These are phyloP conservation scores for Amphilophus citrinellus DNA, from an alignment of 2,113 vertebrate genomes.

Conservation along the genomic window DNA sequence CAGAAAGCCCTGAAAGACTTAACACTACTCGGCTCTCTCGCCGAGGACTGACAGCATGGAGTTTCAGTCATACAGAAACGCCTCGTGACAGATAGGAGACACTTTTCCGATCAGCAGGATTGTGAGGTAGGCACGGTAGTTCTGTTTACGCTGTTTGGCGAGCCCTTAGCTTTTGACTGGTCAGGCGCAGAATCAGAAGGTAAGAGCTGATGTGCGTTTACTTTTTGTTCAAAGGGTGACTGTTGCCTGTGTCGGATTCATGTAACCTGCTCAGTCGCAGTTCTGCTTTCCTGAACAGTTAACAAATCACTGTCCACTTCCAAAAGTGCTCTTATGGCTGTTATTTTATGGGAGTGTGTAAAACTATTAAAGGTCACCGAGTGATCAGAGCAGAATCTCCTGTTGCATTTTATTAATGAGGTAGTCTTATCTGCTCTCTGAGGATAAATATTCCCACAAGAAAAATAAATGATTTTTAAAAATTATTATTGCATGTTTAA, in stretches of 20 bases:
- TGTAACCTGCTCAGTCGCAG: background rate
- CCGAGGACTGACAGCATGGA: constrained; percentile 28
- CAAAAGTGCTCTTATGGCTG: background rate
- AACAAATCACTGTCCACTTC: background rate
- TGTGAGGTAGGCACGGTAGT: background rate
- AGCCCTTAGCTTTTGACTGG: background rate
- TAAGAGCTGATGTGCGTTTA: background rate
- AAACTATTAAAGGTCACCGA: background rate
- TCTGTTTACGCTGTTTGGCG: background rate
- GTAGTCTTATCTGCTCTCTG: background rate
- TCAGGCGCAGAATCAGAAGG: background rate
- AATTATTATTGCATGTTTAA: background rate
- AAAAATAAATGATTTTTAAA: background rate
- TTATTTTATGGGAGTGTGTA: background rate
- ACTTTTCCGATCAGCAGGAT: background rate
- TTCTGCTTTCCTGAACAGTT: background rate
- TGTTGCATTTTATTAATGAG: background rate
- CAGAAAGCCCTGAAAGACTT: constrained; percentile 48
- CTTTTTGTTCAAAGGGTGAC: background rate
- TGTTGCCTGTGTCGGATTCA: background rate
- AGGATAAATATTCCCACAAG: background rate
- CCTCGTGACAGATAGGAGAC: constrained; percentile 9
- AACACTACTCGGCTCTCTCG: constrained; percentile 27
- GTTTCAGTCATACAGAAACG: constrained; percentile 24
- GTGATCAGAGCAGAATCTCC: background rate